Evolutionary conservation across 1,140 invertebrate species (phyloP), one percentile per base, ranked within the genome.

Genomic region (Diabrotica virgifera): DNA sequence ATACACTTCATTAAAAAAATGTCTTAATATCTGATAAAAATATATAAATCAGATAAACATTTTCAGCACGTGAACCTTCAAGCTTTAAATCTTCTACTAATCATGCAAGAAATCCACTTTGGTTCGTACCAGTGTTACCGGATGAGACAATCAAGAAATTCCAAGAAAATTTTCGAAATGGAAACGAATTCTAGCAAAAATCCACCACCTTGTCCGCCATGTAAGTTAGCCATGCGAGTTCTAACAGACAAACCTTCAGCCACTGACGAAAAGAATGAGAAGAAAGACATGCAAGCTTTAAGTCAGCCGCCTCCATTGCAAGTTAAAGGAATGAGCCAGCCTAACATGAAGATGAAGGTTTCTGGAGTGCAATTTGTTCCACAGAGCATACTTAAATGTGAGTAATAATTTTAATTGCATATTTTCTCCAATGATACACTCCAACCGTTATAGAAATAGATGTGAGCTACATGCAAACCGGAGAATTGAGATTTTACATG

Each of bases 111-210:
- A 76, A 74, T 82, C 57, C 83, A 83, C 52, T 74, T 93, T 40
- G 90, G 89, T 57, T 93, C 94, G 5, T 96, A 93, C 82, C 88
- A 89, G 51, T 90, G 93, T 53, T 91, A 95, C 78, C 85, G 92
- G 73, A 85, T 91, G 38, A 86, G 85, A 62, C 86, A 89, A 70
- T 85, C 92, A 55, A 86, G 89, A 71, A 86, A 90, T n/a, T 85
- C 89, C 6, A 81, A 84, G 52, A 87, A 87, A 71, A 92, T 95
- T 54, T 88, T 93, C 77, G 89, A 93, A 78, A 85, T 92, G 63
- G 87, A 92, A 73, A 80, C 70, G 60, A 76, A 82, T 53, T 84
- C 86, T 8, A 81, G 85, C 8, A 46, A 46, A 46, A 80, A 82
- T 7, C 84, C 87, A 13, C 90, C 90, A 3, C 80, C 82, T 57